phyloP scores from a whole-genome alignment of 2,113 vertebrate species.

The Phainopepla nitens region DNA sequence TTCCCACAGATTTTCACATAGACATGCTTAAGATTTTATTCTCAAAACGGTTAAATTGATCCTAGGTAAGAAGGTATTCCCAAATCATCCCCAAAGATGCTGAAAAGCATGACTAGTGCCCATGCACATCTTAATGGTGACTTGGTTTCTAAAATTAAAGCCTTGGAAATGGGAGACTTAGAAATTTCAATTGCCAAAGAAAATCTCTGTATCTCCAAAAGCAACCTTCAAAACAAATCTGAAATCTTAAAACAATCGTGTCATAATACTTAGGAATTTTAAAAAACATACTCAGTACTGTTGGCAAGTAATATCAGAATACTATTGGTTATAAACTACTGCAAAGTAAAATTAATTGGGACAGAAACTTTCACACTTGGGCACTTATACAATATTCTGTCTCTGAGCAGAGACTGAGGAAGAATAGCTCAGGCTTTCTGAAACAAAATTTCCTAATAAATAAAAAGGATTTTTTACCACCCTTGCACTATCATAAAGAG shows the following conservation, averaged over 20 bases:
- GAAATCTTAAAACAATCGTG: too few relatives aligned
- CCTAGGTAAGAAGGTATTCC: background rate
- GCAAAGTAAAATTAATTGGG: background rate
- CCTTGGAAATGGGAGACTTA: background rate
- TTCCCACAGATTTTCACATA: background rate
- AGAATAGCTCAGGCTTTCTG: background rate
- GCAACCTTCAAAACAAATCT: background rate
- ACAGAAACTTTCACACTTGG: background rate
- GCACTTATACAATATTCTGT: background rate
- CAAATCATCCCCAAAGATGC: background rate
- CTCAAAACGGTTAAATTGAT: background rate
- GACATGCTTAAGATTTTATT: background rate
- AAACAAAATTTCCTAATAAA: background rate
- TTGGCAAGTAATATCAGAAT: background rate
- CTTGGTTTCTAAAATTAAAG: background rate
- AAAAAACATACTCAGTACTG: background rate
- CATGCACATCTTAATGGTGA: background rate
- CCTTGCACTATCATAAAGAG: background rate
- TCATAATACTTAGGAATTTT: background rate
- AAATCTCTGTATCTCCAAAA: background rate
- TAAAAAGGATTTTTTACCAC: background rate
- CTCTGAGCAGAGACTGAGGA: background rate
- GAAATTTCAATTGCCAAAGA: background rate
- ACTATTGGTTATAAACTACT: background rate
- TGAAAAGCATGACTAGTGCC: background rate